Percentiles rank a stretch among this genome's conserved stretches.
phyloP scores from a whole-genome alignment of 2,797 vertebrate genomes.

The Thripadectes ignobilis region DNA sequence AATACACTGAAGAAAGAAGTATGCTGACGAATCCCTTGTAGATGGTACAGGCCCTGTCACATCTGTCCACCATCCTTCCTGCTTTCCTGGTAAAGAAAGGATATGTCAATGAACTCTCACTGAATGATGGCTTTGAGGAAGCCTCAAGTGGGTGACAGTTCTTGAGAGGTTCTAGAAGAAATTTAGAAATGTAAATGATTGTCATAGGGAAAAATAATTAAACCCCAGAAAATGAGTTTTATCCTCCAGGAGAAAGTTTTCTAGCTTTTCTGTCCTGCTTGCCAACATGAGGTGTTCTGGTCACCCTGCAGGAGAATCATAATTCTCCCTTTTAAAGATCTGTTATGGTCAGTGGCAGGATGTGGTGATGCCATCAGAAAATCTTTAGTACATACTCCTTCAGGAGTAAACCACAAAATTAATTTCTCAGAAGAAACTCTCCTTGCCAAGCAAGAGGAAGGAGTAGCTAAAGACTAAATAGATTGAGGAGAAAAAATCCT shows the following conservation, averaged over 20 bases:
- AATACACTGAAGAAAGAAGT: accelerated
- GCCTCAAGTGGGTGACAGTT: background rate
- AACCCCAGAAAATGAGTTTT: background rate
- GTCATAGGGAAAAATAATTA: background rate
- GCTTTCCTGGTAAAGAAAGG: background rate
- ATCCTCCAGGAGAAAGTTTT: background rate
- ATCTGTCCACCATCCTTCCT: background rate
- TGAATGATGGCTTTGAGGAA: background rate
- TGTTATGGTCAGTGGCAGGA: background rate
- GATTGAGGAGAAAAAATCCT: background rate
- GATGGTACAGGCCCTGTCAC: background rate
- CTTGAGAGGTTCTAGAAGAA: background rate
- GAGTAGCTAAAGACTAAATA: background rate
- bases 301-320: background rate
- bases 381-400: background rate
- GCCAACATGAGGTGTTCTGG: background rate
- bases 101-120: background rate
- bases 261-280: background rate
- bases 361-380: background rate
- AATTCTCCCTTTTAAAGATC: background rate
- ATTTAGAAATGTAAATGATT: background rate
- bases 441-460: background rate
- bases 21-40: background rate
- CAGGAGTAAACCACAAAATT: background rate
- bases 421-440: background rate